Conservation (phyloP, 2,888 invertebrate genomes). For the Ferrisia virgata region DNA sequence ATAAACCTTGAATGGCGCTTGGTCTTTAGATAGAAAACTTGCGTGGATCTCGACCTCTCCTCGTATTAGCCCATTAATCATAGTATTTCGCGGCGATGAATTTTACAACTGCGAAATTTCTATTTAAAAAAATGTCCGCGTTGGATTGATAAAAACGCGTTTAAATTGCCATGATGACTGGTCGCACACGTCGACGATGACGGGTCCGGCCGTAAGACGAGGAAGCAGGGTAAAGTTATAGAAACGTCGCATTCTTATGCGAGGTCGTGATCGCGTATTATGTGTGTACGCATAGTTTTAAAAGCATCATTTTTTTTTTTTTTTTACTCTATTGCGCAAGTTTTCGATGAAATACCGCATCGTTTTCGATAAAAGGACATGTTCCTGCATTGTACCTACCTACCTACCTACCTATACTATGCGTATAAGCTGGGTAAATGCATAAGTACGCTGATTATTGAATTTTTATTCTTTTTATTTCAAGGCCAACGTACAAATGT, state of each 20-base stretch:
- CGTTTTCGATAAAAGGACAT: not conserved
- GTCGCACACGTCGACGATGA: not conserved
- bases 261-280: not conserved
- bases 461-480: too few relatives aligned
- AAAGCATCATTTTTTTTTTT: not conserved
- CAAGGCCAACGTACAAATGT: too few relatives aligned
- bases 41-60: not conserved
- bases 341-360: not conserved
- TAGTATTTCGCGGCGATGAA: constrained; percentile 1
- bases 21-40: not conserved
- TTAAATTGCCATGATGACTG: not conserved
- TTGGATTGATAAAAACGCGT: constrained; percentile 4
- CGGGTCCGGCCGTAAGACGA: not conserved
- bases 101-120: constrained; percentile 30
- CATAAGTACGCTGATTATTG: too few relatives aligned
- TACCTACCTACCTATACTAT: too few relatives aligned
- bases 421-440: too few relatives aligned
- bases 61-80: not conserved
- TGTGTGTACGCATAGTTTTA: not conserved
- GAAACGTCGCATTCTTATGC: constrained; percentile 19
- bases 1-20: constrained; percentile 28
- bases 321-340: not conserved
- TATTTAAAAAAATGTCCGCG: constrained; percentile 7
- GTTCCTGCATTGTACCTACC: not conserved
- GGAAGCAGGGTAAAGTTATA: not conserved